phyloP scores from a whole-genome alignment of 2,888 invertebrate genomes.

The Amblyjoppa proteus region DNA sequence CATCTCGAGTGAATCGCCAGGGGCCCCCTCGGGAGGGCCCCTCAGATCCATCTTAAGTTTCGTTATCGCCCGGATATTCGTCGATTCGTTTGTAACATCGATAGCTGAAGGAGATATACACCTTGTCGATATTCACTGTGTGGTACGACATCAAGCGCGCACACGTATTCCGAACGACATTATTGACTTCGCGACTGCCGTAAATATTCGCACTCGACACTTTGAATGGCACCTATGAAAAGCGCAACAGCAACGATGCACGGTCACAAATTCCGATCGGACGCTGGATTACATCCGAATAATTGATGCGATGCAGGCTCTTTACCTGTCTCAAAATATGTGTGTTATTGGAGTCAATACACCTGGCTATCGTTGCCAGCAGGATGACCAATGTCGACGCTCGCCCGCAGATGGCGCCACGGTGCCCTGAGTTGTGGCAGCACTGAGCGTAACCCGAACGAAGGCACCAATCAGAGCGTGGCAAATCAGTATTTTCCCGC shows the following conservation, averaged over 20 bases:
- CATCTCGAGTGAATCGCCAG: slow-evolving; percentile 80
- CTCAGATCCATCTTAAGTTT: slow-evolving; percentile 80
- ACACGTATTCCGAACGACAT: slow-evolving; percentile 3
- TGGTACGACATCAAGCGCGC: neutral
- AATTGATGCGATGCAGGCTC: neutral
- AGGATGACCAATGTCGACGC: neutral
- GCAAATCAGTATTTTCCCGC: neutral
- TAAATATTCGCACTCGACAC: neutral
- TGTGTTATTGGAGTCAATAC: slow-evolving; percentile 45
- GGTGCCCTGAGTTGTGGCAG: neutral
- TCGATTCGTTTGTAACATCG: neutral
- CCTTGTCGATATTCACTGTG: slow-evolving; percentile 21
- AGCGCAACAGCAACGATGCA: neutral
- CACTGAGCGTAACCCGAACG: neutral
- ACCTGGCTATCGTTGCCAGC: slow-evolving; percentile 1
- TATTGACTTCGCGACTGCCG: neutral
- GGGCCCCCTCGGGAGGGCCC: slow-evolving; percentile 85
- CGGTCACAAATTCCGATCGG: neutral
- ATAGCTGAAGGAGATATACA: neutral
- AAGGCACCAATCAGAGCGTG: neutral
- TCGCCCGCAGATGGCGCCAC: slow-evolving; percentile 5
- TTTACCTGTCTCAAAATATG: slow-evolving; percentile 49
- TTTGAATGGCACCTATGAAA: neutral
- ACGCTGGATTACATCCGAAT: neutral
- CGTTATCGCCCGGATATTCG: slow-evolving; percentile 46